These are phyloP conservation scores for Acipenser oxyrinchus DNA, from an alignment of 2,797 vertebrate genomes.

Conservation along the genomic window DNA sequence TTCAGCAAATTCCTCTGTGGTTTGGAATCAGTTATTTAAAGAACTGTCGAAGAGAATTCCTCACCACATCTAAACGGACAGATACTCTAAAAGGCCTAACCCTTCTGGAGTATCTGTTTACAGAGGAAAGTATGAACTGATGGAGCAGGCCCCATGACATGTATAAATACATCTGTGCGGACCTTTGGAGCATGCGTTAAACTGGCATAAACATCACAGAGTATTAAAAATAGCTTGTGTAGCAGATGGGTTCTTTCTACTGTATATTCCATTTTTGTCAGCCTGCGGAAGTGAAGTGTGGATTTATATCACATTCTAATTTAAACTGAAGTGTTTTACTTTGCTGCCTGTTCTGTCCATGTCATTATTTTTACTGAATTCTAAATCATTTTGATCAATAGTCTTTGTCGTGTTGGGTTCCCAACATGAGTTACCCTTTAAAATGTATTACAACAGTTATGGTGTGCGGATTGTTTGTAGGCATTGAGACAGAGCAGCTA, in stretches of 20 bases:
- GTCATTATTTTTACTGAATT: too few species aligned
- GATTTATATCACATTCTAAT: neutral
- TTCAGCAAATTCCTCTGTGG: too few species aligned
- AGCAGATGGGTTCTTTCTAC: neutral
- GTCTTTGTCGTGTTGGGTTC: too few species aligned
- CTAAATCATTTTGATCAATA: too few species aligned
- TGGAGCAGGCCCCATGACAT: slow-evolving; percentile 36
- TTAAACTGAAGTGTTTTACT: too few species aligned
- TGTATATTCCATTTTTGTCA: neutral
- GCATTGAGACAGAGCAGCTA: slow-evolving; percentile 30
- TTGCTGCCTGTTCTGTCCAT: too few species aligned
- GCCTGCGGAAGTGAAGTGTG: neutral
- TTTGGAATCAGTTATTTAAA: too few species aligned
- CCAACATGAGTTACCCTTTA: too few species aligned
- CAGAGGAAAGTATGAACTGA: slow-evolving; percentile 30
- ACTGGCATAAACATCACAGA: neutral
- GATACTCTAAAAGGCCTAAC: slow-evolving; percentile 17
- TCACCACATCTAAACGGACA: too few species aligned
- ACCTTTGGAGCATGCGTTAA: slow-evolving; percentile 5
- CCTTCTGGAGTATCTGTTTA: slow-evolving; percentile 40
- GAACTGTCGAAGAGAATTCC: too few species aligned
- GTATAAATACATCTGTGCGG: slow-evolving; percentile 32
- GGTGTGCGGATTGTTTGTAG: slow-evolving; percentile 24
- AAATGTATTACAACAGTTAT: too few species aligned
- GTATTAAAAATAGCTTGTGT: neutral